Evolutionary conservation across 2,797 vertebrate species (phyloP).

Genomic region (Cheirogaleus major): DNA sequence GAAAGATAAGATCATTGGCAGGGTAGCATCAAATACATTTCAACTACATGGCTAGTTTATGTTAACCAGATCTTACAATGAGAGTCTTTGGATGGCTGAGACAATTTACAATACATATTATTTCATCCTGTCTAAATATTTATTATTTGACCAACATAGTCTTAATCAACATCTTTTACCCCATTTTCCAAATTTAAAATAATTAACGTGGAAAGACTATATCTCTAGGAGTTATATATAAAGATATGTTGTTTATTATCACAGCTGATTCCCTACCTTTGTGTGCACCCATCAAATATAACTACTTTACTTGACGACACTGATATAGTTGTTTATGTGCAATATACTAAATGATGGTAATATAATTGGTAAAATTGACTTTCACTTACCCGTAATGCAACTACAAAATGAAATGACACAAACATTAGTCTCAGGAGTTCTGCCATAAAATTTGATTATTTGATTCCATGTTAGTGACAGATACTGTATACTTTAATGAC

Average conservation of each 20-base stretch:
- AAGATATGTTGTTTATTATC: neutral
- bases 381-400: slow-evolving; percentile 56
- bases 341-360: slow-evolving; percentile 53
- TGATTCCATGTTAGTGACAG: slow-evolving; percentile 60
- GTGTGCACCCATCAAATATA: slow-evolving; percentile 41
- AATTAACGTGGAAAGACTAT: neutral
- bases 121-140: slow-evolving; percentile 13
- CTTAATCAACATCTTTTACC: neutral
- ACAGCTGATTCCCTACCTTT: neutral
- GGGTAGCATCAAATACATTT: neutral
- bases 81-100: neutral
- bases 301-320: slow-evolving; percentile 47
- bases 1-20: neutral
- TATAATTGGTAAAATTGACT: slow-evolving; percentile 63
- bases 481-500: slow-evolving; percentile 55
- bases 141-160: neutral
- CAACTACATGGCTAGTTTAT: neutral
- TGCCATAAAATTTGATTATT: slow-evolving; percentile 75
- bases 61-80: neutral
- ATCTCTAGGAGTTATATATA: neutral
- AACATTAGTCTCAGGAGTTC: slow-evolving; percentile 68
- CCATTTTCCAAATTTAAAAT: neutral
- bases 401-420: slow-evolving; percentile 66
- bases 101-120: neutral
- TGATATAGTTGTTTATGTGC: slow-evolving; percentile 58